Base-by-base conservation (phyloP, 2,797 vertebrate genomes). In the Sciaenops ocellatus region DNA sequence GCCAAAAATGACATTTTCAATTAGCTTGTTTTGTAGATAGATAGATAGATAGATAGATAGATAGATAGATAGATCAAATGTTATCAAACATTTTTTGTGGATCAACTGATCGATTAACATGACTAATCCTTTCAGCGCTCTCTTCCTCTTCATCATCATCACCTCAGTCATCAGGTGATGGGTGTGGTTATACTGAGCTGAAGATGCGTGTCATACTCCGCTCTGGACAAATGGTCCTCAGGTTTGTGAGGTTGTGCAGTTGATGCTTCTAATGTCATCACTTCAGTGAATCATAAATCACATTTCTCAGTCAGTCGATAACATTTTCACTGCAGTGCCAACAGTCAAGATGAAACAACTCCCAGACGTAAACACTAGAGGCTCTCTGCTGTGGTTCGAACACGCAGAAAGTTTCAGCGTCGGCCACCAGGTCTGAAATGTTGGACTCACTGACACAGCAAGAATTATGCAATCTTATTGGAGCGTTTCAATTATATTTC, bases 401-500 rank as follows among this genome's bases (percentile, higher is more conserved):
- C 11, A 6, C 10, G 24, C 24, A 64, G 17, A 44, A 67, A 68
- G 47, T 64, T 69, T 66, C 12, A 61, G 44, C 6, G 67, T 57
- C 11, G 30, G 20, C 16, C 9, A 9, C 41, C 71, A 10, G 13
- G 46, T 63, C 20, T 65, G 57, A 79, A 82, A 79, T 54, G 26
- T 1, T n/a, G 22, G 38, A 78, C 41, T 69, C 50, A 41, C 41
- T 90, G 85, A 86, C 73, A 79, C 80, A 64, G 76, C 69, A 72
- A 61, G 54, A 81, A 84, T 76, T 5, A 74, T 9, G 60, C 44
- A 70, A 92, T 84, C 71, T 79, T 57, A 76, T 78, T 69, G 79
- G 12, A 73, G 54, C 28, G 26, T 77, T 88, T 88, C 74, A 87
- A 84, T 88, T 86, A 82, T 84, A 85, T 89, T 82, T 84, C 56